These are phyloP conservation scores for Himalopsyche tibetana DNA, from an alignment of 2,888 invertebrate genomes.

Conservation along the genomic window DNA sequence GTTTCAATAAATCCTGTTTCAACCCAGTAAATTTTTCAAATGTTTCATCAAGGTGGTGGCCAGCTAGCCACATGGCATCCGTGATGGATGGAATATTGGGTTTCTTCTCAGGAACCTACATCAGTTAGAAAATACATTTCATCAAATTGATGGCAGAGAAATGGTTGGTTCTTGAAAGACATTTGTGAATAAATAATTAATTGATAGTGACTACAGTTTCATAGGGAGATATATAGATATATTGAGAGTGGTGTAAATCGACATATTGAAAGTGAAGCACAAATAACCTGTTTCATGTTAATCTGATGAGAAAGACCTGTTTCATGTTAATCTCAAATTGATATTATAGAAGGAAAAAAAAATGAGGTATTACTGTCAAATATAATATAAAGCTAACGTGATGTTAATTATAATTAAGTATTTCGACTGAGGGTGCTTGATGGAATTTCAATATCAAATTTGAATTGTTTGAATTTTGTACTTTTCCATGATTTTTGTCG, in stretches of 20 bases:
- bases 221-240: too few species aligned
- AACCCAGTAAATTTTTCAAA: constrained; percentile 78
- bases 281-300: not conserved
- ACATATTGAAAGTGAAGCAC: not conserved
- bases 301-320: not conserved
- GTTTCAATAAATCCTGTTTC: constrained; percentile 75
- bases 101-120: constrained; percentile 75
- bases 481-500: too few species aligned
- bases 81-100: constrained; percentile 80
- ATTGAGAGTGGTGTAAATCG: too few species aligned
- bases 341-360: too few species aligned
- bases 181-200: not conserved
- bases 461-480: too few species aligned
- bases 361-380: too few species aligned
- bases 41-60: constrained; percentile 79
- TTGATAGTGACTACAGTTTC: not conserved
- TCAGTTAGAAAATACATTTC: not conserved
- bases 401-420: not conserved
- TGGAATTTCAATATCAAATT: too few species aligned
- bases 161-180: too few species aligned
- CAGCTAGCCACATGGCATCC: constrained; percentile 83
- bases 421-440: too few species aligned
- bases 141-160: not conserved
- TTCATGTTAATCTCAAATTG: too few species aligned
- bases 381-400: too few species aligned